Base-by-base conservation (phyloP, 2,113 vertebrate genomes). In the Butastur rufipennis region DNA sequence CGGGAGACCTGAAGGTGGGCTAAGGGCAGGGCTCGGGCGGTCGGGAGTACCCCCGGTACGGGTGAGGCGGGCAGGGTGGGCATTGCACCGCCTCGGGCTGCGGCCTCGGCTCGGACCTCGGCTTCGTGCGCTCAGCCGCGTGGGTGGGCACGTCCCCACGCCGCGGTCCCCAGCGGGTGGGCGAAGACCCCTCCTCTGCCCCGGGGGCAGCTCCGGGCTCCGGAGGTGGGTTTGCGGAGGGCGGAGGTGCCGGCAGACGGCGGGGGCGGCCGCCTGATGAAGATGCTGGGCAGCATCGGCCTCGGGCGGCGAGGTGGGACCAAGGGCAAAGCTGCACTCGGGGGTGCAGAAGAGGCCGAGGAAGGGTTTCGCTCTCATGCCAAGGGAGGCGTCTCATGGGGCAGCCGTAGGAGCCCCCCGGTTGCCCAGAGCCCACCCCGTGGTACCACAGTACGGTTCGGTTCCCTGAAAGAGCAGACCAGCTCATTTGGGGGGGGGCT, bases 381-480 rank as follows among this genome's bases (percentile, higher is more conserved):
- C 50, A 3, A 21, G 48, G 58, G 34, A n/a, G 5, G 0, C 10
- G 31, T 50, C 26, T 19, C 21, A 2, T 8, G 36, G 58, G 4
- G 36, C 36, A 16, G 32, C 53, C 4, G 2, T 6, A 42, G 31
- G 36, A 63, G n/a, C 22, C 43, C 61, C 27, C 40, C 53, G 66
- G 55, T 42, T 7, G 9, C 27, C 67, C 52, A 14, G 34, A 61
- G 29, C 52, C 62, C 0, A 2, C 34, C 38, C 25, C 5, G 9
- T 7, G 10, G 12, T 13, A 21, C 13, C 21, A 6, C 6, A 1
- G 26, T 6, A 5, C 1, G 0, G 9, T 19, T 38, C 4, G 1
- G 23, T 21, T 34, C 72, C 20, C 13, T 43, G 31, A 23, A 47
- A 34, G 0, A 20, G 15, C n/a, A 81, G 48, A n/a, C 81, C 68